Evolutionary conservation across 2,113 vertebrate species (phyloP).

Genomic region (Corapipo altera): DNA sequence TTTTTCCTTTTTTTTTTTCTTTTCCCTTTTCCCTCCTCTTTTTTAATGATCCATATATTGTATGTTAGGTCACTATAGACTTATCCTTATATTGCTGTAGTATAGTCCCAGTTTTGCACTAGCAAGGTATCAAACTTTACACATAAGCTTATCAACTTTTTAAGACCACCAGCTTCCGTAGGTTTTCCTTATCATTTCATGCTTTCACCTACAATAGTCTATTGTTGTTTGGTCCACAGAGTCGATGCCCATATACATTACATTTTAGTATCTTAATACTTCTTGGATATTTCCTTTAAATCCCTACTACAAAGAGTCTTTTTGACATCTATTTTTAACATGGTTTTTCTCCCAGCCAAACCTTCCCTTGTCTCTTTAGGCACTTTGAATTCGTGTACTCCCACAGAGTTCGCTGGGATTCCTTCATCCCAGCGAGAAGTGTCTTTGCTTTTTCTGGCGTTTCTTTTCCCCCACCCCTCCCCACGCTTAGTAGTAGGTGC

Average conservation of each 20-base stretch:
- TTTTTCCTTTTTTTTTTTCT: neutral
- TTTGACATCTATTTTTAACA: slow-evolving; percentile 19
- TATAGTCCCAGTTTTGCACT: slow-evolving; percentile 50
- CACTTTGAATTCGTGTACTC: slow-evolving; percentile 68
- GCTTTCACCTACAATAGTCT: slow-evolving; percentile 66
- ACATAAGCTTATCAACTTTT: slow-evolving; percentile 51
- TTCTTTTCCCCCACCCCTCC: neutral
- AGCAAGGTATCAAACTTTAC: slow-evolving; percentile 55
- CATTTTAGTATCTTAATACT: slow-evolving; percentile 61
- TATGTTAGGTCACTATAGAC: slow-evolving; percentile 54
- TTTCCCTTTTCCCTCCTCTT: neutral
- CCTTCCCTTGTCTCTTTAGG: slow-evolving; percentile 60
- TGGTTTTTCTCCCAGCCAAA: slow-evolving; percentile 11
- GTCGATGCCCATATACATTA: slow-evolving; percentile 51
- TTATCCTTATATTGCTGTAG: slow-evolving; percentile 61
- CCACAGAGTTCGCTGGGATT: slow-evolving; percentile 44
- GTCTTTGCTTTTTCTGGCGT: neutral
- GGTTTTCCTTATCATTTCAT: slow-evolving; percentile 41
- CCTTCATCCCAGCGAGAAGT: slow-evolving; percentile 13
- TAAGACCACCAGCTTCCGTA: slow-evolving; percentile 47
- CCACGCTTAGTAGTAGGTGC: slow-evolving; percentile 84
- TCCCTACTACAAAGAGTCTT: slow-evolving; percentile 58
- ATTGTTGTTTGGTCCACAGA: slow-evolving; percentile 62
- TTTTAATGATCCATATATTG: slow-evolving; percentile 43
- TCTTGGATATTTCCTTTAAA: slow-evolving; percentile 54